Evolutionary conservation across 2,113 vertebrate genomes (phyloP).

Genomic region (Ariopsis seemanni): DNA sequence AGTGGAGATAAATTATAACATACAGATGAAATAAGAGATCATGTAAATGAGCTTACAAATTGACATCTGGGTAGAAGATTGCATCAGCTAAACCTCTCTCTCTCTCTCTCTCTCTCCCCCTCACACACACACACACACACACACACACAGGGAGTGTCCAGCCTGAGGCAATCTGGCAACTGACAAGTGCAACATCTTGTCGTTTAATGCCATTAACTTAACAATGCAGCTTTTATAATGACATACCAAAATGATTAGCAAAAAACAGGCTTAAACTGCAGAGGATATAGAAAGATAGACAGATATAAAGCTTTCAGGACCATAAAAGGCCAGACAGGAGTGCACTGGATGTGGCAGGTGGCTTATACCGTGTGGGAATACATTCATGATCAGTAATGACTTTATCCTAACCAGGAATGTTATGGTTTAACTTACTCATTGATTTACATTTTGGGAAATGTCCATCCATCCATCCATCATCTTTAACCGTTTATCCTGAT

Average conservation of each 20-base stretch:
- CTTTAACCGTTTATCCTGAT: too few species aligned
- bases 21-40: constrained; percentile 1
- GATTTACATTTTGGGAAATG: background rate
- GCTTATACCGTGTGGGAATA: background rate
- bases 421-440: background rate
- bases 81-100: constrained; percentile 62
- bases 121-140: background rate
- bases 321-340: background rate
- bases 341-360: background rate
- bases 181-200: constrained; percentile 52
- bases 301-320: background rate
- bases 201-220: background rate
- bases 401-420: background rate
- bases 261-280: background rate
- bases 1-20: background rate
- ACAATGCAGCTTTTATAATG: constrained; percentile 2
- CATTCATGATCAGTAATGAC: background rate
- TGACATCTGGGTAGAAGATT: constrained; percentile 61
- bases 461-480: too few species aligned
- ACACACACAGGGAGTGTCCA: constrained; percentile 33
- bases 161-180: constrained; percentile 3
- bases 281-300: background rate
- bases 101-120: too few species aligned
- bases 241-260: background rate
- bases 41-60: constrained; percentile 33